phyloP scores from a whole-genome alignment of 2,113 vertebrate species.

The Melanerpes aurifrons region DNA sequence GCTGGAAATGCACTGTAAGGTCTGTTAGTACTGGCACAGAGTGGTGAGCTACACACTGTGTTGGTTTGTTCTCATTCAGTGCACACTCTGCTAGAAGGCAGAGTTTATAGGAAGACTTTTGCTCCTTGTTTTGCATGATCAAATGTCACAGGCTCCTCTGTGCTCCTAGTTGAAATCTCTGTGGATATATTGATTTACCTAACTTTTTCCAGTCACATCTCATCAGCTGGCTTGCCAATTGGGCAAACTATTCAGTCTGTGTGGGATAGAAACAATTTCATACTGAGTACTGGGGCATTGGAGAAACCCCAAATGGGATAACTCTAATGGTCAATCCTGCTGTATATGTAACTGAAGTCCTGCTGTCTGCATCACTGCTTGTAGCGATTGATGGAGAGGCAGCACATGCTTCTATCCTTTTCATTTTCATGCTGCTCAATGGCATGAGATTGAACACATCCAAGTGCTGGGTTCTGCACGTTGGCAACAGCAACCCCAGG shows the following conservation, averaged over 20 bases:
- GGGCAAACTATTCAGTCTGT: neutral
- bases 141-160: neutral
- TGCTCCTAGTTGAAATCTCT: neutral
- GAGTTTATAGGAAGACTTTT: neutral
- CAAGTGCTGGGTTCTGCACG: too few relatives aligned
- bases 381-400: neutral
- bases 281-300: neutral
- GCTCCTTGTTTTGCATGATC: neutral
- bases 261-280: neutral
- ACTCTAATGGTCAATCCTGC: neutral
- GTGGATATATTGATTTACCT: neutral
- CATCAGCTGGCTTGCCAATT: neutral
- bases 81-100: neutral
- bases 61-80: neutral
- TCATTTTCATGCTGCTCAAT: neutral
- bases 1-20: neutral
- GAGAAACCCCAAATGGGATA: neutral
- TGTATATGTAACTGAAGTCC: neutral
- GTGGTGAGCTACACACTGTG: neutral
- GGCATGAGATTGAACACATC: too few relatives aligned
- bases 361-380: neutral
- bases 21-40: neutral
- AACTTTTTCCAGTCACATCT: neutral
- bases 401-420: neutral
- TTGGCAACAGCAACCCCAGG: too few relatives aligned